Percentiles rank a stretch among this genome's conserved stretches.
Conservation (phyloP, 92 coral and sea anemone species). For the Actinernus sp. region DNA sequence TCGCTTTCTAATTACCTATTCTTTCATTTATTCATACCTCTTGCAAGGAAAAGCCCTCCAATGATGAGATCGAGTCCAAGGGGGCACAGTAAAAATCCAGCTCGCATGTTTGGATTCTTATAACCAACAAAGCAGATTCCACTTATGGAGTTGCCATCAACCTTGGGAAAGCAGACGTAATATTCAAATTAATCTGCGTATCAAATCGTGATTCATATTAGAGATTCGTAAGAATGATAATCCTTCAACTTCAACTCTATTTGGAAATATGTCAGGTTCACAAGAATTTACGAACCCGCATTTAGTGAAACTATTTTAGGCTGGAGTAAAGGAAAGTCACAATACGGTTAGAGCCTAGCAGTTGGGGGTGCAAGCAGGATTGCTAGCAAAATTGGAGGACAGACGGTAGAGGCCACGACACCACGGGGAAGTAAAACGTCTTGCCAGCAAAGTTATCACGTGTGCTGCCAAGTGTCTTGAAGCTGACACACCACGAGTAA, state of each 20-base stretch:
- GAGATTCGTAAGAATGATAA: too few relatives aligned
- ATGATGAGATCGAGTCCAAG: constrained; percentile 73
- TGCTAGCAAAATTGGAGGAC: constrained; percentile 62
- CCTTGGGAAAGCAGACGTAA: constrained; percentile 38
- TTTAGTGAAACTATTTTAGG: too few relatives aligned
- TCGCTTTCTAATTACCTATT: neutral
- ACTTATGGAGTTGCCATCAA: constrained; percentile 96
- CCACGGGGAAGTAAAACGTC: constrained; percentile 80
- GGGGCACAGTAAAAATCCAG: constrained; percentile 83
- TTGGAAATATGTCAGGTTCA: too few relatives aligned
- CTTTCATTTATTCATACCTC: constrained; percentile 51
- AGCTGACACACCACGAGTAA: constrained; percentile 96
- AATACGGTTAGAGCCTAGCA: too few relatives aligned
- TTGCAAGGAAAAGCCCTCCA: constrained; percentile 82
- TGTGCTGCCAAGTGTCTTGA: constrained; percentile 94
- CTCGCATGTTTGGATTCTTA: constrained; percentile 85
- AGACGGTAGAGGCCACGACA: constrained; percentile 86
- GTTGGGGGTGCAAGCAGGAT: too few relatives aligned
- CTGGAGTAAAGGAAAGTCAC: too few relatives aligned
- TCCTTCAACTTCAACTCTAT: too few relatives aligned
- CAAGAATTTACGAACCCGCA: too few relatives aligned
- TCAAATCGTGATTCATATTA: neutral
- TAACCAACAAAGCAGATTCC: constrained; percentile 99
- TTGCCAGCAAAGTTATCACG: constrained; percentile 94
- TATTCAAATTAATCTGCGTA: neutral